Evolutionary conservation across 2,797 vertebrate genomes (phyloP).

Genomic region (Molossus molossus): DNA sequence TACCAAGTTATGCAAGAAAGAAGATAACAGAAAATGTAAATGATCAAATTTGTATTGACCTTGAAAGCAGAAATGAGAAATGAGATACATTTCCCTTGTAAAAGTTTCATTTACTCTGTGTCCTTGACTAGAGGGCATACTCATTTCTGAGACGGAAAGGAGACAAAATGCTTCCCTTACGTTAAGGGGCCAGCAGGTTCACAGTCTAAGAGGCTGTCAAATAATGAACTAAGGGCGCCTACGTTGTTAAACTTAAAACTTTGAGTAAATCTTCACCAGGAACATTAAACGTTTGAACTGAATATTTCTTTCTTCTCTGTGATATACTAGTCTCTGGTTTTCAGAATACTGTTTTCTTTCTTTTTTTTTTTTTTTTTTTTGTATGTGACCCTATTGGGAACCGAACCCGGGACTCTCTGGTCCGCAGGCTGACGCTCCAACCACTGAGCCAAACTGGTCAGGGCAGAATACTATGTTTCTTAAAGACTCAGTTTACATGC

Average conservation of each 20-base stretch:
- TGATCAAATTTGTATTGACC: background rate
- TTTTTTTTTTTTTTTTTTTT: no score
- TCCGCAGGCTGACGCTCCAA: no score
- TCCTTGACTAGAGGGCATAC: background rate
- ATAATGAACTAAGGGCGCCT: background rate
- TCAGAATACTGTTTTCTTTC: background rate
- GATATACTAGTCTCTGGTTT: background rate
- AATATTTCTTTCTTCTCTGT: background rate
- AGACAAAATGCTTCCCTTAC: background rate
- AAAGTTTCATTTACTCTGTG: background rate
- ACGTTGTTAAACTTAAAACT: background rate
- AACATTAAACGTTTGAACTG: background rate
- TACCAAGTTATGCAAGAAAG: background rate
- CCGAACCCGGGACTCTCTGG: no score
- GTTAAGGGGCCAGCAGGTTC: background rate
- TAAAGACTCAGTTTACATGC: background rate
- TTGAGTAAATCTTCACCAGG: background rate
- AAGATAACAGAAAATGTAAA: conserved; percentile 11
- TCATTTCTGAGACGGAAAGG: background rate
- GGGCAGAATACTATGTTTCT: background rate
- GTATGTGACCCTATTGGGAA: no score
- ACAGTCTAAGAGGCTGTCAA: background rate
- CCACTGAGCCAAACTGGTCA: no score
- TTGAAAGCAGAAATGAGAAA: conserved; percentile 54
- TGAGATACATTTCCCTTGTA: background rate